Evolutionary conservation across 2,888 invertebrate species (phyloP).

Genomic region (Chaetogeoica ovagalla): DNA sequence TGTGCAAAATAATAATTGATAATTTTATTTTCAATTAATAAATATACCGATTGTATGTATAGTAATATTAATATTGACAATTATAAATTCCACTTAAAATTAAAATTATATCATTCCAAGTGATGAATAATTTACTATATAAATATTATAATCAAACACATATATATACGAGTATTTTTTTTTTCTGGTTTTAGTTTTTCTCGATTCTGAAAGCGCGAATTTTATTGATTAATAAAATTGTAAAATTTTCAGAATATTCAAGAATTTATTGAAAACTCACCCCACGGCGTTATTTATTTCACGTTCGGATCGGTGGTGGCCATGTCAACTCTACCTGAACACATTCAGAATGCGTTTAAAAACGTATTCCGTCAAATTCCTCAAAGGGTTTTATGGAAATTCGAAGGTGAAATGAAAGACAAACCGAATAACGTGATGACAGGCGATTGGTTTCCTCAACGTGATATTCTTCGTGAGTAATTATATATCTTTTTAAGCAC

Average conservation of each 20-base stretch:
- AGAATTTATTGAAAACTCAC: slow-evolving; percentile 35
- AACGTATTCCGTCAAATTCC: slow-evolving; percentile 26
- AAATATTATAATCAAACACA: neutral
- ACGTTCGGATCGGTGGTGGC: slow-evolving; percentile 29
- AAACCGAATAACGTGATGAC: slow-evolving; percentile 34
- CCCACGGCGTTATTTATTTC: slow-evolving; percentile 28
- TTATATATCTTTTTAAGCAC: neutral
- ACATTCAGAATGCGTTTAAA: slow-evolving; percentile 29
- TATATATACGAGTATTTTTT: no score
- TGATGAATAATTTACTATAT: no score
- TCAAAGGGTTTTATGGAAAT: slow-evolving; percentile 39
- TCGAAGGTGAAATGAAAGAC: slow-evolving; percentile 36
- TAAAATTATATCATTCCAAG: no score
- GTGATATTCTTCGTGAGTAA: slow-evolving; percentile 14
- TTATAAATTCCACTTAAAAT: no score
- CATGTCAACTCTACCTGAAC: slow-evolving; percentile 30
- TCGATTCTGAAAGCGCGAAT: neutral
- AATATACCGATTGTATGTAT: no score
- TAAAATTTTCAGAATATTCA: slow-evolving; percentile 25
- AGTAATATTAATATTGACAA: no score
- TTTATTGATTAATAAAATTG: neutral
- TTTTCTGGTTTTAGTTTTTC: neutral
- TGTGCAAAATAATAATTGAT: no score
- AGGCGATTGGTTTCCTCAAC: slow-evolving; percentile 35
- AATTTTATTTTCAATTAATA: no score